A percentile compares a stretch with the other conserved stretches of the same genome.
Evolutionary conservation across 2,797 vertebrate genomes (phyloP).

Genomic region (Macrochelys suwanniensis): DNA sequence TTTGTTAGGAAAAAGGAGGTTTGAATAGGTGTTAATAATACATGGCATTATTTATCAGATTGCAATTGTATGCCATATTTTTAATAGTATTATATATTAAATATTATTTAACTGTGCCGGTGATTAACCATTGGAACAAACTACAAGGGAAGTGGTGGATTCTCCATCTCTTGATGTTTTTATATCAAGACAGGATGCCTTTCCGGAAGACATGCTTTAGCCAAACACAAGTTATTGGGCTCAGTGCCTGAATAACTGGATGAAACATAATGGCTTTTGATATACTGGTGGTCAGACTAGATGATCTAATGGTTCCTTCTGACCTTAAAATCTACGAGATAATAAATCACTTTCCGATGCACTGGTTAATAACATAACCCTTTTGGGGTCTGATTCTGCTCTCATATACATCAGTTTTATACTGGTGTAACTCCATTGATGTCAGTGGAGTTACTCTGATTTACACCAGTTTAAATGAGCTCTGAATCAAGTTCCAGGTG

Average conservation of each 20-base stretch:
- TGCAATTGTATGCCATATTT: not conserved
- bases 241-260: not conserved
- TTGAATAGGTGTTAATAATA: not conserved
- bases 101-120: not conserved
- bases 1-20: conserved; percentile 19
- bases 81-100: not conserved
- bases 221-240: not conserved
- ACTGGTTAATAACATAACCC: not conserved
- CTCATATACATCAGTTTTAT: not conserved
- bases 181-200: conserved; percentile 6
- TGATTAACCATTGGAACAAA: not conserved
- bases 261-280: not conserved
- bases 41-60: not conserved
- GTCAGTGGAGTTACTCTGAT: not conserved
- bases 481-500: not conserved
- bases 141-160: not conserved
- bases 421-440: not conserved
- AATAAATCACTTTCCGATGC: not conserved
- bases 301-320: not conserved
- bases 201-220: conserved; percentile 25
- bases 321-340: not conserved
- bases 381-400: not conserved
- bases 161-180: conserved; percentile 12
- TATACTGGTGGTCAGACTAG: not conserved
- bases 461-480: not conserved